Conservation (phyloP, 1,140 invertebrate genomes). For the Heliconius melpomene region DNA sequence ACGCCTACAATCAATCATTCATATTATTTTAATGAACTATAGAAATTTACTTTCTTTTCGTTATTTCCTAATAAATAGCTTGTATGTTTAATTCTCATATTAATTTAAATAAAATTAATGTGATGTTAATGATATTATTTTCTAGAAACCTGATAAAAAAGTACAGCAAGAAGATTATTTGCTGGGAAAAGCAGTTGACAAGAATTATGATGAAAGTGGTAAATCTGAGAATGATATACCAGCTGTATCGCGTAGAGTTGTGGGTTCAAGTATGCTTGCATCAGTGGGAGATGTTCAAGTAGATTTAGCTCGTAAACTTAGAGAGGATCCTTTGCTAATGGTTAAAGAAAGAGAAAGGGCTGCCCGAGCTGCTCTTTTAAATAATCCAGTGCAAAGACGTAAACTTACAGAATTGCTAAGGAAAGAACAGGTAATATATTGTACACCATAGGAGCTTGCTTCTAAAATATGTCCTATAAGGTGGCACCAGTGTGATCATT, state of each 20-base stretch:
- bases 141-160: conserved; percentile 85
- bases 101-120: too few species aligned
- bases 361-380: conserved; percentile 88
- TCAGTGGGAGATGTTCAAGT: conserved; percentile 84
- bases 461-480: neutral
- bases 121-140: conserved; percentile 34
- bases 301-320: conserved; percentile 90
- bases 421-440: conserved; percentile 77
- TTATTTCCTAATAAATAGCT: too few species aligned
- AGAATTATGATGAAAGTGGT: conserved; percentile 87
- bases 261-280: conserved; percentile 72
- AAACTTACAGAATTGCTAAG: conserved; percentile 89
- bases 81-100: too few species aligned
- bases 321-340: conserved; percentile 93
- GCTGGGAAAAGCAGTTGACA: conserved; percentile 93
- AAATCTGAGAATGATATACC: conserved; percentile 87
- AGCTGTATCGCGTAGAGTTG: conserved; percentile 86
- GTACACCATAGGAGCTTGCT: neutral
- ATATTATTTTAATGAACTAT: too few species aligned
- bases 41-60: too few species aligned
- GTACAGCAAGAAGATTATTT: conserved; percentile 94
- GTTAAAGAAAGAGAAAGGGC: conserved; percentile 94
- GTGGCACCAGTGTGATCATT: too few species aligned
- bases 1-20: neutral
- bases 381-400: conserved; percentile 95